Base-by-base conservation (phyloP, 2,113 vertebrate genomes). In the Saimiri boliviensis region DNA sequence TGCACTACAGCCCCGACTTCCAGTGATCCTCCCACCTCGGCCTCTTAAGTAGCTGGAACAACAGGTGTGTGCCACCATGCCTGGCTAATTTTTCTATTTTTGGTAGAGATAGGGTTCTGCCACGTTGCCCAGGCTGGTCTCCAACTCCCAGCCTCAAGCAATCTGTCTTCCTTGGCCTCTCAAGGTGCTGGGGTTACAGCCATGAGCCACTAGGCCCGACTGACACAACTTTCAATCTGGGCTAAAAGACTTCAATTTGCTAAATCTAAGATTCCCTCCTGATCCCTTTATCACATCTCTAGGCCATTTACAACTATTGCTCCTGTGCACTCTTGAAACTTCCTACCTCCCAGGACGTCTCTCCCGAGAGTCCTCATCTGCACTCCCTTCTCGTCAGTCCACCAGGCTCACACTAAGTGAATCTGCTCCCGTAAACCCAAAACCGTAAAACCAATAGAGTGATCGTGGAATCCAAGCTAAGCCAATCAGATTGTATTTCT, bases 371-470 rank as follows among this genome's bases (percentile, higher is more conserved):
- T 2, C 30, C n/a, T n/a, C 45, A 6, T 4, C 20, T 17, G 42
- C 54, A 30, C 25, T 30, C 71, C 13, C 3, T 35, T 23, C 25
- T 19, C 32, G 45, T 21, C 32, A 25, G 45, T 8, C 54, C 2
- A 3, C 47, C 20, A 17, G 66, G 16, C 49, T 60, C 23, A 3
- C 14, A 5, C 32, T 3, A n/a, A 45, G n/a, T 20, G 3, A n/a
- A 20, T 3, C 74, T 76, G 84, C 16, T 32, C 52, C 25, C 0
- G 0, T 0, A 8, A 68, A 25, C 71, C 37, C 27, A 1, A 27
- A 32, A 6, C 6, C 2, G n/a, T 17, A 49, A 83, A 10, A 42
- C 5, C 2, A 12, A 20, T 3, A 21, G 4, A 9, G 42, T 42
- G 56, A n/a, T 6, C 0, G 4, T 12, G 56, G 70, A 21, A n/a